Evolutionary conservation across 2,888 invertebrate genomes (phyloP), one percentile per base, ranked within the genome.

Genomic region (Campoplex capitator): DNA sequence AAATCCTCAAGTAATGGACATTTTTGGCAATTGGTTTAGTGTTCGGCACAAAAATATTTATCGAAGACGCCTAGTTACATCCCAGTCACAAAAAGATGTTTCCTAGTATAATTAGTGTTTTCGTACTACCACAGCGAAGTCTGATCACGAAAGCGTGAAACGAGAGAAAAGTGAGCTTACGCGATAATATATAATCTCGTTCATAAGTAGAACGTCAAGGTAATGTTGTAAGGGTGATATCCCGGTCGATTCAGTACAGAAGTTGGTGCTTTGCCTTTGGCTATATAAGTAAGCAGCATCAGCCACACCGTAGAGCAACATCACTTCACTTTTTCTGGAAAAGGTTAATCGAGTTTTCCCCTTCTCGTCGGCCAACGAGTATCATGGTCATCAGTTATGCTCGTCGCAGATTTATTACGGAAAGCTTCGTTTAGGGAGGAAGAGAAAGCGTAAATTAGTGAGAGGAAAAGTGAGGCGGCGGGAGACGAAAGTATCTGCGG

Each of bases 341-440:
- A 77, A 45, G 70, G 73, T 82, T 82, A 85, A 85, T 82, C 82
- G 85, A 82, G 82, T 82, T 85, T 71, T 58, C 74, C 80, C 23
- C 81, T 74, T 58, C 48, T 56, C 67, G 58, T 48, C 68, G 0
- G 68, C 67, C 58, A 45, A 58, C 56, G 77, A 65, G 77, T 77
- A 85, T 85, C 84, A 78, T 77, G 82, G 84, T 65, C 65, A 67
- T 77, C 84, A 79, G 81, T 82, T 81, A 77, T 77, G 62, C 73
- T 73, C 54, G 62, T 62, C 80, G 85, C 77, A 51, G 77, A 85
- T 85, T 85, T 82, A 85, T 85, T 78, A 58, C 77, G 82, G 68
- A 68, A 62, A 82, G 76, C 54, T 71, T 85, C 82, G 77, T 82
- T 73, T 45, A 80, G 82, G 18, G 28, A 38, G 13, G 35, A 16